phyloP scores from a whole-genome alignment of 2,888 invertebrate genomes.

The Dione juno region DNA sequence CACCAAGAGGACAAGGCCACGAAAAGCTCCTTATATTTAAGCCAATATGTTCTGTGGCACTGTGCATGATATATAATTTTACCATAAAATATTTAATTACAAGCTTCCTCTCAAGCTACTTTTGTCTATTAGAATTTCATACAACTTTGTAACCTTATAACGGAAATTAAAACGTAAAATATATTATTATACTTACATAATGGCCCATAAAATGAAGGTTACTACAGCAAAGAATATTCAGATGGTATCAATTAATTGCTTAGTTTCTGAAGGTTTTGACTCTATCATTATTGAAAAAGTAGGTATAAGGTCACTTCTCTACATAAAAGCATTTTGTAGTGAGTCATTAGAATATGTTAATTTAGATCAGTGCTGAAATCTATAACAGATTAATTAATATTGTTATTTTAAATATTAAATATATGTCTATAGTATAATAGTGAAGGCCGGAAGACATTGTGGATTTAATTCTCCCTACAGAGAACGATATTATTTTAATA shows the following conservation, averaged over 20 bases:
- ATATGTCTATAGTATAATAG: too few species aligned
- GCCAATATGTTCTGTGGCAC: neutral
- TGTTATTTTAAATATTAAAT: too few species aligned
- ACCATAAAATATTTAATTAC: neutral
- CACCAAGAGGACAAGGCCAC: too few species aligned
- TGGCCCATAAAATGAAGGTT: slow-evolving; percentile 44
- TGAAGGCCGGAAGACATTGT: too few species aligned
- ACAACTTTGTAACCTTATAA: slow-evolving; percentile 19
- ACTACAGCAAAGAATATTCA: slow-evolving; percentile 36
- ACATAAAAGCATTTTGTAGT: slow-evolving; percentile 7
- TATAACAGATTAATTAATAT: too few species aligned
- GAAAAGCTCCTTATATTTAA: neutral
- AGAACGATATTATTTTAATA: too few species aligned
- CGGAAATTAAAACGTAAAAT: slow-evolving; percentile 37
- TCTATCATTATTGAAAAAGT: slow-evolving; percentile 35
- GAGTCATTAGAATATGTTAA: neutral
- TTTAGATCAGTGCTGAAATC: neutral
- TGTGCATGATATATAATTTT: neutral
- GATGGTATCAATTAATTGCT: slow-evolving; percentile 41
- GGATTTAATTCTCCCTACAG: too few species aligned
- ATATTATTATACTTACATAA: slow-evolving; percentile 41
- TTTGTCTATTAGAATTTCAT: neutral
- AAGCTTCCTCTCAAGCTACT: neutral
- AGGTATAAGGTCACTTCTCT: slow-evolving; percentile 23
- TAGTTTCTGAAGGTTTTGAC: slow-evolving; percentile 40